phyloP scores from a whole-genome alignment of 2,113 vertebrate genomes.

The Bambusicola thoracicus region DNA sequence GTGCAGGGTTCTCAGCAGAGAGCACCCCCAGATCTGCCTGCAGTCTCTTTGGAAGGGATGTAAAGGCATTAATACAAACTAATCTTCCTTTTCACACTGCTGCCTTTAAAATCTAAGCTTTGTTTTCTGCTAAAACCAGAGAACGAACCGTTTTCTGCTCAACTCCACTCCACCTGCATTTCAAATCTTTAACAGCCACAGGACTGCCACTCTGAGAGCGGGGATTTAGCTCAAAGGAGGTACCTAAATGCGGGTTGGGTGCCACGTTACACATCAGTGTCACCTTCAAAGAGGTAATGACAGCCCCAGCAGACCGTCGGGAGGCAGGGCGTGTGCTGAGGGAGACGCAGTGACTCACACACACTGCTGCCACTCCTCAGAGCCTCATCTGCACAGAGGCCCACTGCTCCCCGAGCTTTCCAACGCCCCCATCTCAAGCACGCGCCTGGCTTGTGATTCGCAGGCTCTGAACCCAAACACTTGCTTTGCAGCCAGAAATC shows the following conservation, averaged over 20 bases:
- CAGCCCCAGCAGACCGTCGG: accelerated
- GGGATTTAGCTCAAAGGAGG: neutral
- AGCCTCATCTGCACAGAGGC: neutral
- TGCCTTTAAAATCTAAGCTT: neutral
- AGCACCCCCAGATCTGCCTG: neutral
- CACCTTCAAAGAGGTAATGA: neutral
- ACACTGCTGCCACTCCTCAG: neutral
- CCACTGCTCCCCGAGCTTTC: neutral
- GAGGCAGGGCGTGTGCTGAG: neutral
- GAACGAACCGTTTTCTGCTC: neutral
- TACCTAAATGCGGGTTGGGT: neutral
- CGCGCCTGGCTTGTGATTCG: neutral
- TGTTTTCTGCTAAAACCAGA: neutral
- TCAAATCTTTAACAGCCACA: neutral
- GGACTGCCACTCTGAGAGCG: accelerated
- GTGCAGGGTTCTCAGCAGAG: neutral
- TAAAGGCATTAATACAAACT: accelerated
- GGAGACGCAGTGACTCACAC: neutral
- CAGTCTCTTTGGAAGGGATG: accelerated
- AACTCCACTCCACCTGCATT: neutral
- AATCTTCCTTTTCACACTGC: neutral
- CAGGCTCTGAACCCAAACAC: neutral
- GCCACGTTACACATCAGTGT: neutral
- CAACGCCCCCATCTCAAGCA: neutral
- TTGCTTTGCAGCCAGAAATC: neutral